Evolutionary conservation across 2,113 vertebrate genomes (phyloP).

Genomic region (Callocephalon fimbriatum): DNA sequence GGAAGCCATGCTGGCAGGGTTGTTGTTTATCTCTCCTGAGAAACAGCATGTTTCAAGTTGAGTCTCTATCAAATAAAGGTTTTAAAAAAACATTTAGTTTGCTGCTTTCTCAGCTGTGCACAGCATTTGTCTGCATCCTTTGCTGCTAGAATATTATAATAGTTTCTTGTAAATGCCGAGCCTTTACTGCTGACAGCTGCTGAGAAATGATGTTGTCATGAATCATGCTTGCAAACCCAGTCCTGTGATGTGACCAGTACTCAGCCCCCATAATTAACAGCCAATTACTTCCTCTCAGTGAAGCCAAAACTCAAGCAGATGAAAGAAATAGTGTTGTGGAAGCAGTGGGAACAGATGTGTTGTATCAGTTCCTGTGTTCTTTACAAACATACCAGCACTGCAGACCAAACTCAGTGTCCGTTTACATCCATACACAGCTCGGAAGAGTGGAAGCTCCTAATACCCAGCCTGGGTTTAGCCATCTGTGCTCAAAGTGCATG

Average conservation of each 20-base stretch:
- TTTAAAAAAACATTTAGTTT: conserved; percentile 71
- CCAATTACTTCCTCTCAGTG: conserved; percentile 66
- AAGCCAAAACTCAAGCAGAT: conserved; percentile 61
- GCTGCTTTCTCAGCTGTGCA: conserved; percentile 69
- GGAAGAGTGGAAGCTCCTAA: not conserved
- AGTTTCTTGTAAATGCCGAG: conserved; percentile 65
- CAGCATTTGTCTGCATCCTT: conserved; percentile 59
- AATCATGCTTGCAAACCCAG: conserved; percentile 69
- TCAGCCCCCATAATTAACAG: conserved; percentile 71
- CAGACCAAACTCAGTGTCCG: not conserved
- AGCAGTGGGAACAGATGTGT: conserved; percentile 59
- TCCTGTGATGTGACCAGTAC: conserved; percentile 63
- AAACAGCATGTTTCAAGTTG: conserved; percentile 61
- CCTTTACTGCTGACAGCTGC: conserved; percentile 64
- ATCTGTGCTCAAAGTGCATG: not conserved
- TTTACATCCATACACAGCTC: not conserved
- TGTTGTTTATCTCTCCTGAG: conserved; percentile 67
- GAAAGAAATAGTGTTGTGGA: conserved; percentile 61
- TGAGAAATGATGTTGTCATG: conserved; percentile 71
- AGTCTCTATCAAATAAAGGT: conserved; percentile 47
- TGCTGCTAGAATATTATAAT: conserved; percentile 58
- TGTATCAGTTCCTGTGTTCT: conserved; percentile 45
- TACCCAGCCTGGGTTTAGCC: not conserved
- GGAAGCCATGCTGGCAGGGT: conserved; percentile 55
- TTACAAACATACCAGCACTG: not conserved